A percentile compares a stretch with the other conserved stretches of the same genome.
Evolutionary conservation across 2,888 invertebrate genomes (phyloP).

Genomic region (Pseudoips prasinana): DNA sequence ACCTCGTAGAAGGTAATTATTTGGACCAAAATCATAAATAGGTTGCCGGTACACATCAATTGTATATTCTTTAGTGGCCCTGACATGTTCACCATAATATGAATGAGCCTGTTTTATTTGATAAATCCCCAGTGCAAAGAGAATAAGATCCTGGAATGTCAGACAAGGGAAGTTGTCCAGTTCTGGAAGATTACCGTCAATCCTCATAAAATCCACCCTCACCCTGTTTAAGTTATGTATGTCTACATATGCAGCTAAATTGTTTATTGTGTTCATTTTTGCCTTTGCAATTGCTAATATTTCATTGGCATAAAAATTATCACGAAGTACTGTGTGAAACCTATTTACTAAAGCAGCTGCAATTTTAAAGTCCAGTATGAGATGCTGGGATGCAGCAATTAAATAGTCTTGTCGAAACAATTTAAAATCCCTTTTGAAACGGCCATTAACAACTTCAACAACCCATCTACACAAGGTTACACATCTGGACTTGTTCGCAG

Average conservation of each 20-base stretch:
- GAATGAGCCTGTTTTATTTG: slow-evolving; percentile 10
- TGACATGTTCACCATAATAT: slow-evolving; percentile 9
- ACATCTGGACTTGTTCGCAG: background rate
- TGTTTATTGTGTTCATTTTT: background rate
- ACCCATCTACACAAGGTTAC: background rate
- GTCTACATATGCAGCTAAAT: background rate
- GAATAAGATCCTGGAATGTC: background rate
- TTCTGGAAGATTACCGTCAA: background rate
- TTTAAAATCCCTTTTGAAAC: slow-evolving; percentile 7
- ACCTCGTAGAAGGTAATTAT: slow-evolving; percentile 2
- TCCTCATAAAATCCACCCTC: background rate
- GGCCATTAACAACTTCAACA: too few species aligned
- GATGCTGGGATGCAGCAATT: slow-evolving; percentile 1
- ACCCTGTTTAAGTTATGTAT: background rate
- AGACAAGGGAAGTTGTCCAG: background rate
- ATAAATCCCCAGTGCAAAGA: slow-evolving; percentile 2
- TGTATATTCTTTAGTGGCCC: slow-evolving; percentile 4
- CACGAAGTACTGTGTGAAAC: background rate
- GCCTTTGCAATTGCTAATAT: background rate
- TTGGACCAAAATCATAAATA: slow-evolving; percentile 1
- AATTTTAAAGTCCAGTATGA: slow-evolving; percentile 1
- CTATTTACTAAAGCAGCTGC: background rate
- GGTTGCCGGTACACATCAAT: slow-evolving; percentile 8
- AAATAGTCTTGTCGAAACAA: slow-evolving; percentile 2
- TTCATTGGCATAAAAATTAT: background rate